Conservation (phyloP, 2,888 invertebrate species). For the Heliconius cydno region DNA sequence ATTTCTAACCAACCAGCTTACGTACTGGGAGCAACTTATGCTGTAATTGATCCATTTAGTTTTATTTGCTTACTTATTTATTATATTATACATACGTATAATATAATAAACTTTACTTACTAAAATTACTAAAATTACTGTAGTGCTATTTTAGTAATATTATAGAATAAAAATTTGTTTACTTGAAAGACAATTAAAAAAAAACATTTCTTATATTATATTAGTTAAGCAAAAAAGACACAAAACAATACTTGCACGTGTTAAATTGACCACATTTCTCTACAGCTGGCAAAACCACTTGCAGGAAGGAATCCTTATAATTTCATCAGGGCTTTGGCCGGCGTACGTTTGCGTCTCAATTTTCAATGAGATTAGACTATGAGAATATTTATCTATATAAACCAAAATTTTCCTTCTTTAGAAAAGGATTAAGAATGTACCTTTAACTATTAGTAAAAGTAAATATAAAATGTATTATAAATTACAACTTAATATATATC, state of each 20-base stretch:
- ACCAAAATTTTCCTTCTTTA: not conserved
- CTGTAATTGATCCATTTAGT: conserved; percentile 15
- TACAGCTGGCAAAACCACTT: not conserved
- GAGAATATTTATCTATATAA: not conserved
- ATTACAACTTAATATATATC: not conserved
- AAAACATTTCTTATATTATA: no score
- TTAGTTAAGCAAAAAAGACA: no score
- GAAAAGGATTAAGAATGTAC: not conserved
- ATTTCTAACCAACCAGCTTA: conserved; percentile 24
- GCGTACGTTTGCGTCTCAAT: not conserved
- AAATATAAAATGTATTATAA: not conserved
- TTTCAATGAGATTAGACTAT: not conserved
- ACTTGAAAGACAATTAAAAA: not conserved
- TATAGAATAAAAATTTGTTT: no score
- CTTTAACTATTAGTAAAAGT: not conserved
- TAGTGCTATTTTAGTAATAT: no score
- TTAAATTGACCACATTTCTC: not conserved
- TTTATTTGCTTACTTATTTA: not conserved
- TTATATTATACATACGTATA: no score
- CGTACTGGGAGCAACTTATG: conserved; percentile 9
- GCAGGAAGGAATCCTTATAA: conserved; percentile 9
- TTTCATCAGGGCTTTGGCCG: not conserved
- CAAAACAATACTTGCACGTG: not conserved
- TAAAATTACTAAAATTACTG: no score
- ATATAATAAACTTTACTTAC: no score